Conservation (phyloP, 2,797 vertebrate species). For the Poliocrania exsul region DNA sequence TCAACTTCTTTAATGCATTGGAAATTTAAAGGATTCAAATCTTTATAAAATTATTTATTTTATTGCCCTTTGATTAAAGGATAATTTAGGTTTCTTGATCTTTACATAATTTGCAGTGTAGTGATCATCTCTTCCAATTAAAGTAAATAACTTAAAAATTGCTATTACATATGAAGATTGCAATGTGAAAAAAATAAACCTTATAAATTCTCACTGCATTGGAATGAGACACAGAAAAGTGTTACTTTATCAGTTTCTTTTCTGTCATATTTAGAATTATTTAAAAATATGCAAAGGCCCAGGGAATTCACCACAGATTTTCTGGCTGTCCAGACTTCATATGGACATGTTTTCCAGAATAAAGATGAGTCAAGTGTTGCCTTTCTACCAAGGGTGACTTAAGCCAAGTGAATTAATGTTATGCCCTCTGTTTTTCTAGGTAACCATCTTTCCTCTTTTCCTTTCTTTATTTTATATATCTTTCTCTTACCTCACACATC, state of each 20-base stretch:
- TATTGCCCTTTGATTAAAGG: not conserved
- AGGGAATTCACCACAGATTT: not conserved
- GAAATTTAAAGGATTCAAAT: not conserved
- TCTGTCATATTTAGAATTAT: not conserved
- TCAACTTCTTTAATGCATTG: not conserved
- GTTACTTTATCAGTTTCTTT: not conserved
- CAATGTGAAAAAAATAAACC: not conserved
- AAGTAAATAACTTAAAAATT: not conserved
- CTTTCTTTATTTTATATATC: not conserved
- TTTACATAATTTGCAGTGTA: not conserved
- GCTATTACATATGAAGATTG: not conserved
- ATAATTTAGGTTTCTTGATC: not conserved
- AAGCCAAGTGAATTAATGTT: not conserved
- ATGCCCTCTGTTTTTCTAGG: not conserved
- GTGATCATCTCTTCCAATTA: not conserved
- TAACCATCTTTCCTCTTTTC: not conserved
- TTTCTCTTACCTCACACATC: not conserved
- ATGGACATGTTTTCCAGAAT: not conserved
- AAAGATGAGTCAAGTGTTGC: not conserved
- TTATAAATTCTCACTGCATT: not conserved
- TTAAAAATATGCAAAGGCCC: not conserved
- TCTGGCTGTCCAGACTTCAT: not conserved
- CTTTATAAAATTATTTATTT: not conserved
- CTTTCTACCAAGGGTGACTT: not conserved
- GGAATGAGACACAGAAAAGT: not conserved